A percentile compares a stretch with the other conserved stretches of the same genome.
These are phyloP conservation scores for Cydia fagiglandana DNA, from an alignment of 1,140 invertebrate species.

Conservation along the genomic window DNA sequence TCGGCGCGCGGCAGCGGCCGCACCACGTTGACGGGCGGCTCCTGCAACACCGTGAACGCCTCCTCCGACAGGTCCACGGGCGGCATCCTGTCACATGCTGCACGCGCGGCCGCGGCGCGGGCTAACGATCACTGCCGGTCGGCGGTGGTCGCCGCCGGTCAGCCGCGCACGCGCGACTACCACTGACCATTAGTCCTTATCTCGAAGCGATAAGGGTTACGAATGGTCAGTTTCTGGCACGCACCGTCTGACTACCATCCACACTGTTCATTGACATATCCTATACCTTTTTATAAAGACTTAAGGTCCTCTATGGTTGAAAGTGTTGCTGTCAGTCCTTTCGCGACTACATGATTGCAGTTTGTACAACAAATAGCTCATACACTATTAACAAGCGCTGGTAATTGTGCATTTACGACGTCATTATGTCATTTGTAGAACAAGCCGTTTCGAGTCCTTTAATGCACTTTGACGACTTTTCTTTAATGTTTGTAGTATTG, in stretches of 20 bases:
- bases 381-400: not conserved
- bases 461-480: not conserved
- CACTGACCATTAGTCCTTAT: constrained; percentile 6
- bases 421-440: constrained; percentile 6
- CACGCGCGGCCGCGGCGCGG: constrained; percentile 40
- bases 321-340: not conserved
- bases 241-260: not conserved
- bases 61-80: constrained; percentile 27
- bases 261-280: no score
- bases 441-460: not conserved
- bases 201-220: constrained; percentile 3
- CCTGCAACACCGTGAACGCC: constrained; percentile 36
- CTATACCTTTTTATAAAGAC: no score
- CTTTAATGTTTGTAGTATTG: not conserved
- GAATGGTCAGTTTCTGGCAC: not conserved
- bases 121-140: constrained; percentile 30
- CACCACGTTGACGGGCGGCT: constrained; percentile 57
- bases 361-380: constrained; percentile 10
- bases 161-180: constrained; percentile 38
- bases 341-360: constrained; percentile 1
- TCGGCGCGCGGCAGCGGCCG: constrained; percentile 57
- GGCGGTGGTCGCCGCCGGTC: constrained; percentile 36
- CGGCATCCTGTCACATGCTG: constrained; percentile 8
- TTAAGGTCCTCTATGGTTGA: no score
- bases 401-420: constrained; percentile 9